Conservation (phyloP, 2,113 vertebrate species). For the Scomber japonicus region DNA sequence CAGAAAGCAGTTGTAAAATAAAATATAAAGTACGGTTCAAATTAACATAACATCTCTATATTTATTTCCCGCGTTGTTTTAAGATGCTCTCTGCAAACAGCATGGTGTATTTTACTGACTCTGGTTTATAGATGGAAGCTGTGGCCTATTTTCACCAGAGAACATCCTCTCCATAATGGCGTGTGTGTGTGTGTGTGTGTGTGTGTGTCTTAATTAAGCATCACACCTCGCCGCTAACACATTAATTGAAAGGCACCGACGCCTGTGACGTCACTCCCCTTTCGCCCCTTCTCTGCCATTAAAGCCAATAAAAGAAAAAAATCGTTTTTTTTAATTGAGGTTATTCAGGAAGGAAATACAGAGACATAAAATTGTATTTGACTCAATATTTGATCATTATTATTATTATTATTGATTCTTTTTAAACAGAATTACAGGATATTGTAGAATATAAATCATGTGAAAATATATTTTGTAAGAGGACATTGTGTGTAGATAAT, state of each 20-base stretch:
- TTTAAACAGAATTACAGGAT: too few relatives aligned
- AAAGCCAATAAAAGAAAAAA: slow-evolving; percentile 28
- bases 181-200: slow-evolving; percentile 32
- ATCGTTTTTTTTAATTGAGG: too few relatives aligned
- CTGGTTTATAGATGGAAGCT: neutral
- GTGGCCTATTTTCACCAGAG: slow-evolving; percentile 39
- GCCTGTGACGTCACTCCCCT: slow-evolving; percentile 64
- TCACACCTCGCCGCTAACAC: slow-evolving; percentile 61
- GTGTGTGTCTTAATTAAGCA: slow-evolving; percentile 67
- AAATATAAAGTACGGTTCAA: slow-evolving; percentile 2
- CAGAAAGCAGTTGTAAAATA: neutral
- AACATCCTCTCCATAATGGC: slow-evolving; percentile 13
- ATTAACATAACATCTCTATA: neutral
- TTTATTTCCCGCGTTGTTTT: neutral
- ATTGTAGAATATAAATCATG: too few relatives aligned
- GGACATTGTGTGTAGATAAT: too few relatives aligned
- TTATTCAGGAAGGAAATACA: neutral
- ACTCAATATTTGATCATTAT: neutral
- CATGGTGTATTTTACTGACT: slow-evolving; percentile 6
- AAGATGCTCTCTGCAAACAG: neutral
- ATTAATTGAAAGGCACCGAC: slow-evolving; percentile 58
- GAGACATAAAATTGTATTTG: neutral
- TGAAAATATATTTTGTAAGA: too few relatives aligned
- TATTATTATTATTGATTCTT: too few relatives aligned
- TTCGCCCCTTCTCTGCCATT: neutral